A percentile compares a stretch with the other conserved stretches of the same genome.
phyloP scores from a whole-genome alignment of 2,888 invertebrate species.

The Ophioninae sp. region DNA sequence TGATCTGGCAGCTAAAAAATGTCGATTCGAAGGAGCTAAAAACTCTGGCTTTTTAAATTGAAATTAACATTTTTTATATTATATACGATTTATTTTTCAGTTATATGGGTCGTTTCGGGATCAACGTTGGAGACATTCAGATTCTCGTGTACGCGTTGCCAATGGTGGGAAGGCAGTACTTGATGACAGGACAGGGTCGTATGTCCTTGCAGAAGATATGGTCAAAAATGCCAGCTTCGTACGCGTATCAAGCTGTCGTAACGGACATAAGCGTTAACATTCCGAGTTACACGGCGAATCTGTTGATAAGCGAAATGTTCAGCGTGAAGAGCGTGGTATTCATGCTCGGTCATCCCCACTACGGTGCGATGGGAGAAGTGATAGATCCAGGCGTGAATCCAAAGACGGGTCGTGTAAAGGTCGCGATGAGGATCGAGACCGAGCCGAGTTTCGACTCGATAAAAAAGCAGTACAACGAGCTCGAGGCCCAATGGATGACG shows the following conservation, averaged over 20 bases:
- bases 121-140: slow-evolving; percentile 87
- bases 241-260: slow-evolving; percentile 87
- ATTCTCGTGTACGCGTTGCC: slow-evolving; percentile 88
- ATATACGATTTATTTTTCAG: slow-evolving; percentile 7
- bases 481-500: slow-evolving; percentile 82
- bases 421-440: slow-evolving; percentile 81
- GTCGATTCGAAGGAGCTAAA: no score
- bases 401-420: slow-evolving; percentile 84
- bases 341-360: slow-evolving; percentile 89
- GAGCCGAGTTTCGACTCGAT: slow-evolving; percentile 82
- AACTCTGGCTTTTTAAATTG: no score
- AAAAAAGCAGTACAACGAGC: slow-evolving; percentile 73
- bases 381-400: slow-evolving; percentile 82
- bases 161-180: slow-evolving; percentile 86
- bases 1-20: not conserved
- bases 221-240: slow-evolving; percentile 84
- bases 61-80: no score
- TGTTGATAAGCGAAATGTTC: slow-evolving; percentile 85
- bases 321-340: slow-evolving; percentile 87
- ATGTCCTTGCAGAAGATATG: slow-evolving; percentile 88
- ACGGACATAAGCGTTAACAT: slow-evolving; percentile 82
- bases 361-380: slow-evolving; percentile 89
- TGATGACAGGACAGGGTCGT: slow-evolving; percentile 84
- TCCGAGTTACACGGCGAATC: slow-evolving; percentile 78
- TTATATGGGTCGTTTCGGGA: slow-evolving; percentile 88